Percentiles rank a stretch among this genome's conserved stretches.
Evolutionary conservation across 2,797 vertebrate genomes (phyloP).

Genomic region (Euthynnus affinis): DNA sequence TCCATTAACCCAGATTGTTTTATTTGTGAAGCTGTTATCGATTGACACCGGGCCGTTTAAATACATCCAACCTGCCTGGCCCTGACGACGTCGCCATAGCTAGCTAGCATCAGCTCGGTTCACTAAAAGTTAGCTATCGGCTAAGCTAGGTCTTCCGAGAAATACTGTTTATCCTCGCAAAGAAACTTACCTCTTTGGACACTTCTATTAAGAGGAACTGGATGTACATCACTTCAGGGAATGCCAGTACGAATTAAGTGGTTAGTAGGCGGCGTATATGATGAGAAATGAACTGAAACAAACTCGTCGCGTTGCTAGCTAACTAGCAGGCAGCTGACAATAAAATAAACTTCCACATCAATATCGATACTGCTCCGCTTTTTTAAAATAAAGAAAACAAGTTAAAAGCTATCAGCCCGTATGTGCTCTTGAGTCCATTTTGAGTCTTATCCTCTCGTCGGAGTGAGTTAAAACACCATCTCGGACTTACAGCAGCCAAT

Average conservation of each 20-base stretch:
- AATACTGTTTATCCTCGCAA: not conserved
- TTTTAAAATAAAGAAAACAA: not conserved
- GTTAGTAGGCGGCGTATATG: not conserved
- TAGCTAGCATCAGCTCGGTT: slow-evolving; percentile 74
- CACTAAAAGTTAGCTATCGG: slow-evolving; percentile 78
- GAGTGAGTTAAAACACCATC: slow-evolving; percentile 54
- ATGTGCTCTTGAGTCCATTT: slow-evolving; percentile 13
- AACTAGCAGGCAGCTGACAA: slow-evolving; percentile 69
- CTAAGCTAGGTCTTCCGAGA: slow-evolving; percentile 73
- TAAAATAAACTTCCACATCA: slow-evolving; percentile 70
- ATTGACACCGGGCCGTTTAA: slow-evolving; percentile 28
- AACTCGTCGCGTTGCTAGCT: slow-evolving; percentile 81
- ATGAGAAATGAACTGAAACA: slow-evolving; percentile 63
- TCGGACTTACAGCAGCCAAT: slow-evolving; percentile 56
- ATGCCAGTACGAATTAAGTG: slow-evolving; percentile 32
- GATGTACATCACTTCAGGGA: slow-evolving; percentile 54
- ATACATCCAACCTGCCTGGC: slow-evolving; percentile 58
- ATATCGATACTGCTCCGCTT: slow-evolving; percentile 20
- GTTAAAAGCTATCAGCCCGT: not conserved
- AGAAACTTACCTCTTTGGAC: slow-evolving; percentile 61
- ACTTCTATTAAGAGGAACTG: not conserved
- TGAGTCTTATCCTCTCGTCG: slow-evolving; percentile 6
- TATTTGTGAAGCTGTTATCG: not conserved
- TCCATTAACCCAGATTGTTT: not conserved
- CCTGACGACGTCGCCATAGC: slow-evolving; percentile 75